phyloP scores from a whole-genome alignment of 1,140 invertebrate species.

The Pantala flavescens region DNA sequence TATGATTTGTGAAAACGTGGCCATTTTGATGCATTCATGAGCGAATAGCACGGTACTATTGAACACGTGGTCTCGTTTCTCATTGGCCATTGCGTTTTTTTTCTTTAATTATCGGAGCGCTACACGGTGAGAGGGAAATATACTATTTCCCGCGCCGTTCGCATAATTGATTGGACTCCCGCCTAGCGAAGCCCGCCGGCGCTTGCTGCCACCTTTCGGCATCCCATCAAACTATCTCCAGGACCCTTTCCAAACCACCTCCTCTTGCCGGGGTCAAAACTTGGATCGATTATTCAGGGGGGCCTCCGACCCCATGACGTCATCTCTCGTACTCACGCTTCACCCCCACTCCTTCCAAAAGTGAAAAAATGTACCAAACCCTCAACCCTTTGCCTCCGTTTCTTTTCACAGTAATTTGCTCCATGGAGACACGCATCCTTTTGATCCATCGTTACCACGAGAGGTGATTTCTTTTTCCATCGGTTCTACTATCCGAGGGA shows the following conservation, averaged over 20 bases:
- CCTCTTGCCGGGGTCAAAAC: neutral
- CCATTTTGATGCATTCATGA: too few species aligned
- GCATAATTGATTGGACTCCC: slow-evolving; percentile 4
- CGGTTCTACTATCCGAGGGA: too few species aligned
- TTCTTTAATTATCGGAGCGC: neutral
- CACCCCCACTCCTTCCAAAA: neutral
- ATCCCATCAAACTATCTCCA: neutral
- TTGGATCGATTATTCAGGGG: neutral
- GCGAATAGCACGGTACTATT: neutral
- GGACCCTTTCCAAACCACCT: neutral
- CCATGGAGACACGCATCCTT: too few species aligned
- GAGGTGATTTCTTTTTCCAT: too few species aligned
- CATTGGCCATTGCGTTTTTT: neutral
- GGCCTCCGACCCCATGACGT: neutral
- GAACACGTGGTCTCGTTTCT: neutral
- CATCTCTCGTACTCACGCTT: slow-evolving; percentile 2
- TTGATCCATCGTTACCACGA: too few species aligned
- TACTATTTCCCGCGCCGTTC: neutral
- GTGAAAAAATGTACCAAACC: neutral
- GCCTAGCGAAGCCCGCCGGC: neutral
- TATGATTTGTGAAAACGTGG: too few species aligned
- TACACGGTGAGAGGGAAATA: neutral
- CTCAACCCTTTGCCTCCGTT: neutral
- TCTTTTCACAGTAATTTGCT: too few species aligned
- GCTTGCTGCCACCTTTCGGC: neutral